Conservation (phyloP, 2,888 invertebrate species). For the Gortyna flavago region DNA sequence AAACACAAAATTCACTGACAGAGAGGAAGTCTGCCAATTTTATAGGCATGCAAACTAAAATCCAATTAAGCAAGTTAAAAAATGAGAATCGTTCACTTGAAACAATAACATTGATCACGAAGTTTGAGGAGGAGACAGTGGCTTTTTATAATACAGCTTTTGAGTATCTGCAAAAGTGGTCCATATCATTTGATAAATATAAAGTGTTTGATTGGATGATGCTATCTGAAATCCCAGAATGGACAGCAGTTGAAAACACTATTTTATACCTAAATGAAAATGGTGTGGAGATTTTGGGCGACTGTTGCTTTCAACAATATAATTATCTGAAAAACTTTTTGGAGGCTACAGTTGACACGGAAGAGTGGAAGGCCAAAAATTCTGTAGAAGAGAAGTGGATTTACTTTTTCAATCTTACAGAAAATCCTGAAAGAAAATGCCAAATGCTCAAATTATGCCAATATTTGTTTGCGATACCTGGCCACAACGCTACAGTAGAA, state of each 20-base stretch:
- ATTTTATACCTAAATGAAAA: slow-evolving; percentile 28
- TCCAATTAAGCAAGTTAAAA: slow-evolving; percentile 22
- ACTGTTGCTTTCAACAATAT: slow-evolving; percentile 33
- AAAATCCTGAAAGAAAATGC: slow-evolving; percentile 40
- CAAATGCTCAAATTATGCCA: slow-evolving; percentile 39
- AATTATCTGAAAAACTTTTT: slow-evolving; percentile 5
- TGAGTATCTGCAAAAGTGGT: slow-evolving; percentile 38
- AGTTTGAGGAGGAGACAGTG: slow-evolving; percentile 45
- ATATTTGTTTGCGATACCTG: slow-evolving; percentile 45
- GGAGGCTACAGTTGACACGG: slow-evolving; percentile 2
- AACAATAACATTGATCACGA: slow-evolving; percentile 38
- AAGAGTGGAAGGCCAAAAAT: slow-evolving; percentile 19
- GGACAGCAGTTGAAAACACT: slow-evolving; percentile 30
- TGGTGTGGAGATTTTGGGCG: slow-evolving; percentile 31
- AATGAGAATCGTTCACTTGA: slow-evolving; percentile 24
- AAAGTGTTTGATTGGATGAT: slow-evolving; percentile 41
- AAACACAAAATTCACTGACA: slow-evolving; percentile 37
- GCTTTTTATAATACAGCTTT: slow-evolving; percentile 41
- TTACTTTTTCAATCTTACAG: slow-evolving; percentile 34
- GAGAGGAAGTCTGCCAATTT: slow-evolving; percentile 30
- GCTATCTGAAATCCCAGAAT: slow-evolving; percentile 37
- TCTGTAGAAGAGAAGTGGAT: slow-evolving; percentile 35
- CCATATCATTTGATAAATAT: slow-evolving; percentile 26
- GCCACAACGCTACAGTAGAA: slow-evolving; percentile 47
- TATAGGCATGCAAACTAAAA: slow-evolving; percentile 35